Evolutionary conservation across 2,113 vertebrate species (phyloP).

Genomic region (Osmerus eperlanus): DNA sequence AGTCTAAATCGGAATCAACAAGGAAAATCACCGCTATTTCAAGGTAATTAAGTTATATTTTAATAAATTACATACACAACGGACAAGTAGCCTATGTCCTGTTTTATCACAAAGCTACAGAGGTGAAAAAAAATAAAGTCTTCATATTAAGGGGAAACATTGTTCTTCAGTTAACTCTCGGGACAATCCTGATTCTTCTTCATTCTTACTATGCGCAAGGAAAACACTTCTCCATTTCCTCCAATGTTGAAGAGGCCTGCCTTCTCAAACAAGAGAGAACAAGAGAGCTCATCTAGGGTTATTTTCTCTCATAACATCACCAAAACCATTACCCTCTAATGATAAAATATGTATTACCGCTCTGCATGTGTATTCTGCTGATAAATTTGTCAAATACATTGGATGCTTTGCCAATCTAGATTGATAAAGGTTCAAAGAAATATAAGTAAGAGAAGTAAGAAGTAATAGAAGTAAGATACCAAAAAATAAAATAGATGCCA

Average conservation of each 20-base stretch:
- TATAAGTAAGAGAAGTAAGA: too few species aligned
- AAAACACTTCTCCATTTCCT: slow-evolving; percentile 29
- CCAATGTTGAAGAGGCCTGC: slow-evolving; percentile 35
- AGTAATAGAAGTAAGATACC: too few species aligned
- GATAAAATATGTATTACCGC: slow-evolving; percentile 16
- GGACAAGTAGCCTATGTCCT: not conserved
- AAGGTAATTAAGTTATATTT: slow-evolving; percentile 33
- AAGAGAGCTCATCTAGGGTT: not conserved
- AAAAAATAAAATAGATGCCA: not conserved
- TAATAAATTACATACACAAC: slow-evolving; percentile 9
- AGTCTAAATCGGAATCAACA: not conserved
- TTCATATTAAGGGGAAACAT: not conserved
- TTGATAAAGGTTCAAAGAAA: too few species aligned
- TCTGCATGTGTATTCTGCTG: too few species aligned
- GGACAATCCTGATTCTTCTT: slow-evolving; percentile 26
- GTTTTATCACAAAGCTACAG: not conserved
- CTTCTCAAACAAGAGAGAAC: slow-evolving; percentile 19
- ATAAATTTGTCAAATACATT: too few species aligned
- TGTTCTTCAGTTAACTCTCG: slow-evolving; percentile 20
- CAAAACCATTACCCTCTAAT: not conserved
- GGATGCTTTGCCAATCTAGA: too few species aligned
- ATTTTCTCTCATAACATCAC: too few species aligned
- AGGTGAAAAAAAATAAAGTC: not conserved
- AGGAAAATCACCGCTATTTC: too few species aligned
- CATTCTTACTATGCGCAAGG: slow-evolving; percentile 44